Conservation (phyloP, 2,888 invertebrate species). For the Pediacus dermestoides region DNA sequence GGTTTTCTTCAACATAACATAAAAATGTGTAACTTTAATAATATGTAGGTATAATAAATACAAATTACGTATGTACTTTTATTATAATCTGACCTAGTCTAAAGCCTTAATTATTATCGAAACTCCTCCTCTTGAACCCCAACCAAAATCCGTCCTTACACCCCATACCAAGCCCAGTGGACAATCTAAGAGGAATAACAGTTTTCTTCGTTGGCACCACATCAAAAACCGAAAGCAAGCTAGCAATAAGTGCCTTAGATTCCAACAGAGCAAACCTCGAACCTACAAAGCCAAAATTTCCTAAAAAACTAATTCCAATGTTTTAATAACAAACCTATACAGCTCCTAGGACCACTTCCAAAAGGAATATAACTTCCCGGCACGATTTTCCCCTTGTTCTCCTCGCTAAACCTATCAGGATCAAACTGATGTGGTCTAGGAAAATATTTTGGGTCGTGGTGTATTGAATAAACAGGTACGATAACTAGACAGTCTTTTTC, state of each 20-base stretch:
- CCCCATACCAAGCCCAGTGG: slow-evolving; percentile 23
- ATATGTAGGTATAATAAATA: no score
- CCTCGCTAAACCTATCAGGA: slow-evolving; percentile 56
- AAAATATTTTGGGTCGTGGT: slow-evolving; percentile 56
- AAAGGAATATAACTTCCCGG: slow-evolving; percentile 55
- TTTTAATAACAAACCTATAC: slow-evolving; percentile 44
- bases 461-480: slow-evolving; percentile 53
- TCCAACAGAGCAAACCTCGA: slow-evolving; percentile 35
- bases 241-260: slow-evolving; percentile 27
- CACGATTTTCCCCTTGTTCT: slow-evolving; percentile 53
- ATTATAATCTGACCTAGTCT: no score
- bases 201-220: slow-evolving; percentile 30
- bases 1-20: no score
- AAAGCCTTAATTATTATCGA: neutral
- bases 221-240: slow-evolving; percentile 27
- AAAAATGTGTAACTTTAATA: no score
- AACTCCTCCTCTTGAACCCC: slow-evolving; percentile 24
- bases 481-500: slow-evolving; percentile 51
- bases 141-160: slow-evolving; percentile 34
- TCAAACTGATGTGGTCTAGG: slow-evolving; percentile 55
- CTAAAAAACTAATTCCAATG: no score
- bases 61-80: no score
- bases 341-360: slow-evolving; percentile 50
- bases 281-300: slow-evolving; percentile 18
- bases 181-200: slow-evolving; percentile 29